Percentiles rank a stretch among this genome's conserved stretches.
phyloP scores from a whole-genome alignment of 2,113 vertebrate genomes.

The Passer montanus region DNA sequence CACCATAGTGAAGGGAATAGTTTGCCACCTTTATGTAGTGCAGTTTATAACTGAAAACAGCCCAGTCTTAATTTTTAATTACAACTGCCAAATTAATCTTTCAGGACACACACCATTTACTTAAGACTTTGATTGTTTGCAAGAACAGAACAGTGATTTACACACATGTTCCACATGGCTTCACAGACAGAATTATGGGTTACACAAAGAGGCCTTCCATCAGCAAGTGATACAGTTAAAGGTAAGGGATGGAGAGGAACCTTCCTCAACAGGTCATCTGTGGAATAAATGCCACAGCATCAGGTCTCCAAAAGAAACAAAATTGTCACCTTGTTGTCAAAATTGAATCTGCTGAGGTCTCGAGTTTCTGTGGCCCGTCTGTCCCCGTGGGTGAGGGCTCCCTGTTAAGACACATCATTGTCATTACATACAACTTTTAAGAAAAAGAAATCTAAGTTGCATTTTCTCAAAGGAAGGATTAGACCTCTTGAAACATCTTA shows the following conservation, averaged over 20 bases:
- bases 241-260: neutral
- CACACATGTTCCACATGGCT: neutral
- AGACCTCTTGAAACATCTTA: constrained; percentile 62
- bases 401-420: constrained; percentile 74
- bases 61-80: neutral
- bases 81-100: neutral
- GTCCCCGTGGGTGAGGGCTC: constrained; percentile 96
- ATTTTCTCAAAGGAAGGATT: neutral
- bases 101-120: neutral
- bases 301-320: neutral
- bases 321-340: constrained; percentile 92
- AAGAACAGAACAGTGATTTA: neutral
- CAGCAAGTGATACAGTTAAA: neutral
- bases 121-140: neutral
- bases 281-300: neutral
- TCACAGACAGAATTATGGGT: neutral
- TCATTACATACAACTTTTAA: neutral
- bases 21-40: neutral
- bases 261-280: neutral
- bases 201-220: neutral
- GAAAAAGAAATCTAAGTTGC: neutral
- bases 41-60: neutral
- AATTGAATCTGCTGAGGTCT: constrained; percentile 97
- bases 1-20: neutral
- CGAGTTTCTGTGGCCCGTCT: constrained; percentile 96